Base-by-base conservation (phyloP, 2,888 invertebrate species). In the Agrochola lychnidis region DNA sequence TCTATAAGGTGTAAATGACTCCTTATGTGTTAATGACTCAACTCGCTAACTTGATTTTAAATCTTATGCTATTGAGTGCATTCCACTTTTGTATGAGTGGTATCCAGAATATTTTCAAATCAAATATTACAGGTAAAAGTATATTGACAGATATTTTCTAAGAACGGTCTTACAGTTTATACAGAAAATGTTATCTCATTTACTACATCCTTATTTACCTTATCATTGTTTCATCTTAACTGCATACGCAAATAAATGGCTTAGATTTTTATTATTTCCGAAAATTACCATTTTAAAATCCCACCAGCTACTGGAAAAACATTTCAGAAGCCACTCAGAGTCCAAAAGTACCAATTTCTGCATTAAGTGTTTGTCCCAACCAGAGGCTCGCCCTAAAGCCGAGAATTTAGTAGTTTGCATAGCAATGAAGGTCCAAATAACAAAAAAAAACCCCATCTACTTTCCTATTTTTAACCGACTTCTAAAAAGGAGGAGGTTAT, bases 101-200 rank as follows among this genome's bases (percentile, higher is more conserved):
- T 61, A 71, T 70, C 56, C 75, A 56, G 70, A 61, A n/a, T 72
- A 66, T 81, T 72, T 77, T 66, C 64, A 51, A 64, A 61, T 69
- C 57, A 79, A 75, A 79, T 61, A 72, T 63, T 71, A 40, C 42
- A 25, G 25, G 36, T 62, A 57, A 71, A 69, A 68, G 70, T 70
- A 12, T 42, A 76, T 57, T 85, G 45, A 66, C 63, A n/a, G 7
- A 64, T 25, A 53, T 36, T 74, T 79, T 85, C 82, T 79, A 4
- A 76, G 78, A 85, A 82, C n/a, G 10, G 53, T 56, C 36, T 68
- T 75, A 76, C 25, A 59, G 63, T 40, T 68, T 63, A 51, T 79
- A 42, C 53, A 67, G 79, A 78, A 81, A 73, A 62, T 83, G n/a
- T 83, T 83, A 79, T 83, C 83, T 67, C 79, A 59, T 67, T 70